Conservation (phyloP, 2,797 vertebrate species). For the Ficedula albicollis region DNA sequence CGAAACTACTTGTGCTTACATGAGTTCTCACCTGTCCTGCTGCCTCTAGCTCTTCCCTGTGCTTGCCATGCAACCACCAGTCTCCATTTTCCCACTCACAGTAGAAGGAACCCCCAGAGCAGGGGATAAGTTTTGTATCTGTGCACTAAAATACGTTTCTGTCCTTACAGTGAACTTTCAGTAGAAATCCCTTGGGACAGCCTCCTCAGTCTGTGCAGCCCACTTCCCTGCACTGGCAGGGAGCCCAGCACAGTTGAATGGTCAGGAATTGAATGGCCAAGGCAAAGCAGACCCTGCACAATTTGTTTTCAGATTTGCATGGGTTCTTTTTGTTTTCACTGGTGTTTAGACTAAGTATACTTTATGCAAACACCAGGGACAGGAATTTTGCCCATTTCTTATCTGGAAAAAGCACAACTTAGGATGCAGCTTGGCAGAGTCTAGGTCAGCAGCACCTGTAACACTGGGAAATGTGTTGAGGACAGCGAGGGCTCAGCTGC, state of each 20-base stretch:
- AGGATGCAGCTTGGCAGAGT: background rate
- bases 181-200: background rate
- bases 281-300: background rate
- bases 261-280: background rate
- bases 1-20: background rate
- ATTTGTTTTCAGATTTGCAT: background rate
- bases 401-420: background rate
- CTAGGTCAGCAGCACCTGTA: background rate
- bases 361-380: background rate
- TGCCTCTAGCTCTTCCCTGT: background rate
- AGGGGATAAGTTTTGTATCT: background rate
- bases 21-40: background rate
- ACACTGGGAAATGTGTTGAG: background rate
- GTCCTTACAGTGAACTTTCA: conserved; percentile 8
- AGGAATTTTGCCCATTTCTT: background rate
- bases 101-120: background rate
- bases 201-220: background rate
- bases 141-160: background rate
- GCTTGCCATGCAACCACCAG: background rate
- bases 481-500: background rate
- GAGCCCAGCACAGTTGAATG: background rate
- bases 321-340: background rate
- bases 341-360: background rate
- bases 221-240: background rate
- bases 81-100: background rate